Evolutionary conservation across 2,888 invertebrate species (phyloP), one percentile per base, ranked within the genome.

Genomic region (Andrena minutula): DNA sequence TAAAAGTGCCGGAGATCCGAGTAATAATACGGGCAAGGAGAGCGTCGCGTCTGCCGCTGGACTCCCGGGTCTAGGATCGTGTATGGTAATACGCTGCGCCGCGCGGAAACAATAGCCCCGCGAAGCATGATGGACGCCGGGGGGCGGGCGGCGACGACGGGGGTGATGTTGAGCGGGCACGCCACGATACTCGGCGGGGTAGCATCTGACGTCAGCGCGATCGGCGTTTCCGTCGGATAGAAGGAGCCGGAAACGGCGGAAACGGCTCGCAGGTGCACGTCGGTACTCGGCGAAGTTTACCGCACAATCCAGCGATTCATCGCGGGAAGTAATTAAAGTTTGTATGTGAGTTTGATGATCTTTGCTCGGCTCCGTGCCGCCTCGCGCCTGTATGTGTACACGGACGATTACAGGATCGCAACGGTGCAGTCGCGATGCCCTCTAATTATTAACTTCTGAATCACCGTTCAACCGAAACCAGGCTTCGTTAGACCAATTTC

Each of bases 321-420:
- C 73, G 82, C 53, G 85, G 73, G 78, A 78, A 86, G 85, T 79
- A 86, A 87, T 87, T 86, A 86, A 82, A 83, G 78, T 83, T 83
- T 78, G 41, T 65, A 64, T 68, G 79, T 26, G 71, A 87, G 83
- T 83, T 83, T 78, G 74, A 71, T 73, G 74, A 82, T 83, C 83
- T 78, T 82, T 63, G 66, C 66, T 20, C 49, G 56, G 65, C 74
- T 84, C 74, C 75, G 56, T 35, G 53, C 35, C 26, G 68, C 66
- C 80, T 79, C 80, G 60, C 58, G 66, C 7, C 16, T 30, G 10
- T 28, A 26, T 8, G 32, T 16, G 53, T 26, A 41, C 49, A 61
- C 74, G 72, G n/a, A 32, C 70, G 61, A 71, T 80, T 80, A 70
- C 58, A 23, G 66, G 60, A 71, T 41, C 73, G 56, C 60, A 8